Percentiles rank a stretch among this genome's conserved stretches.
These are phyloP conservation scores for Lucilia sericata DNA, from an alignment of 1,140 invertebrate genomes.

Conservation along the genomic window DNA sequence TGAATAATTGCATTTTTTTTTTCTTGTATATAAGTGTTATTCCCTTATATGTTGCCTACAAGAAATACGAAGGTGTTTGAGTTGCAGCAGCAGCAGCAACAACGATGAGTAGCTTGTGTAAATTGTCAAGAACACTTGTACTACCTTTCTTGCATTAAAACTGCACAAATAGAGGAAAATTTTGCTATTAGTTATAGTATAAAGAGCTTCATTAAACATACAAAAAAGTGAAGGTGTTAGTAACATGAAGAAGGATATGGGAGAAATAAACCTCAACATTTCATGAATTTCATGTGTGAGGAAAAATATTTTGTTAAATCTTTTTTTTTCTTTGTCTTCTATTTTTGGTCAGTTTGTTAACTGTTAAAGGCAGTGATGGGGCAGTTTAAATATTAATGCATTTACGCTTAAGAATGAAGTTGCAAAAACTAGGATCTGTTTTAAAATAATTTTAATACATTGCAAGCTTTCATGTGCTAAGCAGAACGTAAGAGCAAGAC, in stretches of 20 bases:
- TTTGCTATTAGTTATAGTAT: constrained; percentile 1
- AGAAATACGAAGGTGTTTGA: background rate
- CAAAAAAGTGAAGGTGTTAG: background rate
- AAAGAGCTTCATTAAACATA: constrained; percentile 2
- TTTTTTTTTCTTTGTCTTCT: no score
- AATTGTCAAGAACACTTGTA: constrained; percentile 23
- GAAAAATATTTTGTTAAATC: background rate
- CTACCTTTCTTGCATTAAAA: background rate
- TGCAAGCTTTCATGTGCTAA: no score
- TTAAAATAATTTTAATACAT: no score
- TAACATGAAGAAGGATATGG: background rate
- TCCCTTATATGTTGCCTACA: background rate
- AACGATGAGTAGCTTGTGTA: constrained; percentile 22
- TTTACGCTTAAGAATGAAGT: no score
- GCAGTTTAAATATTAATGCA: no score
- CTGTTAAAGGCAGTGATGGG: background rate
- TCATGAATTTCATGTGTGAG: background rate
- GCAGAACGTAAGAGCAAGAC: no score
- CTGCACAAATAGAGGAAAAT: background rate
- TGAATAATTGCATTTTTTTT: constrained; percentile 21
- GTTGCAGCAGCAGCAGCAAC: background rate
- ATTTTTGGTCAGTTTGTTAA: background rate
- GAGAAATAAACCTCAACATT: no score
- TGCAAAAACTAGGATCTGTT: no score
- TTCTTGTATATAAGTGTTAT: background rate